Evolutionary conservation across 1,140 invertebrate species (phyloP), one percentile per base, ranked within the genome.

Genomic region (Chymomyza costata): DNA sequence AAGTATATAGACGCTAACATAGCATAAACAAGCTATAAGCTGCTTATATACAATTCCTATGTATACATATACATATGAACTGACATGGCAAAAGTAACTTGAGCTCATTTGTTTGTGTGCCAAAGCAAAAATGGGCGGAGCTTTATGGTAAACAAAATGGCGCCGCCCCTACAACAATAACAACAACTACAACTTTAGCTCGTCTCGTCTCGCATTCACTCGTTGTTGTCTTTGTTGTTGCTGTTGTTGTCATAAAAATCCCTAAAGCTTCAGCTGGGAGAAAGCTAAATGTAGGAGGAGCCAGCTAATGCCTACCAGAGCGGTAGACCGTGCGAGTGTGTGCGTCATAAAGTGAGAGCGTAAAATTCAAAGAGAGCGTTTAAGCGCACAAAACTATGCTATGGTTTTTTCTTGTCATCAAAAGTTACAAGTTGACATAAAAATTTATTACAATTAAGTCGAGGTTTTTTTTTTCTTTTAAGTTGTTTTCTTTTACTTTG

Each of bases 201-300:
- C 7, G 11, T n/a, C 19, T 46, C 49, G 34, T 32, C 40, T 58
- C 41, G 45, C 35, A 16, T 11, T 21, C 18, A 3, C 6, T 41
- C 1, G 32, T 5, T 30, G 50, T 11, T 5, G 25, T 10, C 2
- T 15, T 39, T 16, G 35, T 15, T 25, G 21, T 25, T 16, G 15
- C 15, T 38, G 10, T 38, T 38, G 35, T 38, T 38, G 50, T 54
- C 61, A 71, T 65, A 65, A 74, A 76, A 74, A 76, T 74, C 69
- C 69, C 69, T 70, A 71, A 65, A 51, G 53, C 58, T 13, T 19
- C 52, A 45, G 50, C 46, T 56, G 38, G 45, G 56, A 53, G 58
- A 64, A 54, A 63, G 49, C 53, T 34, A 50, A 67, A 60, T 55
- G 35, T 37, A 56, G 70, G 70, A 65, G 70, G 70, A 76, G 70